These are phyloP conservation scores for Sibirionetta formosa DNA, from an alignment of 2,797 vertebrate species.

Conservation along the genomic window DNA sequence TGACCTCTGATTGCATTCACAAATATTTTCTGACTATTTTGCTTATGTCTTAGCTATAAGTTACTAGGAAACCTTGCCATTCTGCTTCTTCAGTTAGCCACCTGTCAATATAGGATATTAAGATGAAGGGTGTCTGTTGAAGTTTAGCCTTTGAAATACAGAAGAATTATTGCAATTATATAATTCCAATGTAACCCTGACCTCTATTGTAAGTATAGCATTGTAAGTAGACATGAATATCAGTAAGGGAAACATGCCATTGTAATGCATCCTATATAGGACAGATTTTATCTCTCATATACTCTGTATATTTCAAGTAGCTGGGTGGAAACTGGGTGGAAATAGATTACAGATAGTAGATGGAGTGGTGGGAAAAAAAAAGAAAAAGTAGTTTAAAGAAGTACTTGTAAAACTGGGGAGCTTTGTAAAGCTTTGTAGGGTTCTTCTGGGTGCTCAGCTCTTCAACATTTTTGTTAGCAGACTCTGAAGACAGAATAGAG, in stretches of 20 bases:
- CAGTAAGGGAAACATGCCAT: not conserved
- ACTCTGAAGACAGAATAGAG: not conserved
- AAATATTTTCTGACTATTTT: not conserved
- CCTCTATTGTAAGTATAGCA: not conserved
- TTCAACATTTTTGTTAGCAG: not conserved
- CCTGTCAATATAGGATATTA: not conserved
- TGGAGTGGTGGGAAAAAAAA: too few species aligned
- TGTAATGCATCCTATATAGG: not conserved
- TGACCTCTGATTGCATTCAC: not conserved
- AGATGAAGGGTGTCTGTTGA: not conserved
- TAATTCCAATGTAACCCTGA: not conserved
- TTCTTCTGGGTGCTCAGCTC: not conserved
- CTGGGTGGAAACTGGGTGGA: not conserved
- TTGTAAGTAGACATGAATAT: not conserved
- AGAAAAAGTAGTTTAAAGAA: not conserved
- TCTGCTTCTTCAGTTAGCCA: not conserved
- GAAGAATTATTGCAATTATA: not conserved
- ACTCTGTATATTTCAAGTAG: not conserved
- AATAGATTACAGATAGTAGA: not conserved
- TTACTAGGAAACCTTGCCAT: not conserved
- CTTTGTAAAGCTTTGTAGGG: not conserved
- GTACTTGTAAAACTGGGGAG: not conserved
- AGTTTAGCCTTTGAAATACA: not conserved
- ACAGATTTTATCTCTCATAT: not conserved
- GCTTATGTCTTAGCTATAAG: not conserved